Percentiles rank a stretch among this genome's conserved stretches.
These are phyloP conservation scores for Phaethon lepturus DNA, from an alignment of 2,113 vertebrate genomes.

Conservation along the genomic window DNA sequence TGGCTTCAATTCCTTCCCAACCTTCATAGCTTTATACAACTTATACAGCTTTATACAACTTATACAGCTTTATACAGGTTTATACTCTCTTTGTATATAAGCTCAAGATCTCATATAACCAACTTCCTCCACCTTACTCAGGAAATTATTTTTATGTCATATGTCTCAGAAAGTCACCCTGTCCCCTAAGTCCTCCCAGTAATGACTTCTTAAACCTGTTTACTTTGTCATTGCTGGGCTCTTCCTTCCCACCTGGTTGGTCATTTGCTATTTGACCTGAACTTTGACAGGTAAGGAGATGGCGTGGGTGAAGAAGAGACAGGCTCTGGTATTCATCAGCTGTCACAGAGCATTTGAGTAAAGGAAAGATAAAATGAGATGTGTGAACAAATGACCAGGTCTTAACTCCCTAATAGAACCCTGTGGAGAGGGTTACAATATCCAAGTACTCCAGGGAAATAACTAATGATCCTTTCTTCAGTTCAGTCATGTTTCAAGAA, in stretches of 20 bases:
- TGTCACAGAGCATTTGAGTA: background rate
- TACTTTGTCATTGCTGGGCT: background rate
- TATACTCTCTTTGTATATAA: background rate
- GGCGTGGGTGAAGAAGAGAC: background rate
- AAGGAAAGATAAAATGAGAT: conserved; percentile 12
- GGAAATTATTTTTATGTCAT: background rate
- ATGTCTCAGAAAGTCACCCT: background rate
- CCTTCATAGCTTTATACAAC: background rate
- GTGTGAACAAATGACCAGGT: conserved; percentile 29
- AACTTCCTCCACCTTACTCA: background rate
- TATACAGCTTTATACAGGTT: background rate
- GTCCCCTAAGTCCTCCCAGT: background rate
- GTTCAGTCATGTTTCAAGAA: conserved; percentile 61
- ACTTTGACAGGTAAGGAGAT: background rate
- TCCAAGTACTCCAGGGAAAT: conserved; percentile 55
- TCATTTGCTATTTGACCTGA: background rate
- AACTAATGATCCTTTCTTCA: conserved; percentile 57
- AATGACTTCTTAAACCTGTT: background rate
- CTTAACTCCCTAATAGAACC: conserved; percentile 47
- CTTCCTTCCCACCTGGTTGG: background rate
- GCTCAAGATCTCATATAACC: background rate
- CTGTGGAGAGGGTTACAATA: conserved; percentile 40
- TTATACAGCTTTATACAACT: background rate
- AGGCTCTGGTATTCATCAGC: background rate
- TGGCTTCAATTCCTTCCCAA: background rate